Percentiles rank a stretch among this genome's conserved stretches.
These are phyloP conservation scores for Chironomus tentans DNA, from an alignment of 2,888 invertebrate species.

Conservation along the genomic window DNA sequence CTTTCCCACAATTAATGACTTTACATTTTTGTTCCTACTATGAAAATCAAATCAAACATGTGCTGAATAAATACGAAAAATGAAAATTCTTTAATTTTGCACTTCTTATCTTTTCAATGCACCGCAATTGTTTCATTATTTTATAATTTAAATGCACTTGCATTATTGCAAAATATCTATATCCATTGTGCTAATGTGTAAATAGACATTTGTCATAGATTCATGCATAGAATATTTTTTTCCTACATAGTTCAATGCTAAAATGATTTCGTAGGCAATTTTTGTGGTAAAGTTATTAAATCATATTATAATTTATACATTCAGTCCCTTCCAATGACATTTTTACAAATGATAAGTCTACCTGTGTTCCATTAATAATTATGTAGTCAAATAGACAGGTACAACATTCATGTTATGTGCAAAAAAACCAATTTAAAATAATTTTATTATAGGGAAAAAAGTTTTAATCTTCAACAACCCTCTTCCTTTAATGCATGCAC, in stretches of 20 bases:
- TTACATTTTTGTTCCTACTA: neutral
- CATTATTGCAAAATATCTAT: neutral
- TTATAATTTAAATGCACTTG: neutral
- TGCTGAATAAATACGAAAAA: neutral
- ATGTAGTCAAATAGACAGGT: too few relatives aligned
- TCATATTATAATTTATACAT: too few relatives aligned
- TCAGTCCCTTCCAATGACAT: too few relatives aligned
- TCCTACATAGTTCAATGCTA: neutral
- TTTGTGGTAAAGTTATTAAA: neutral
- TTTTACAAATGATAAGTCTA: neutral
- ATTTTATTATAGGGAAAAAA: neutral
- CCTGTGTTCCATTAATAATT: neutral
- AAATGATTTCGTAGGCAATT: neutral
- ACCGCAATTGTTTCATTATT: neutral
- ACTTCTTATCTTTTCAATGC: neutral
- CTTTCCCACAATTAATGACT: neutral
- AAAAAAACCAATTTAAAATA: neutral
- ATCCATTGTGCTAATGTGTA: constrained; percentile 5
- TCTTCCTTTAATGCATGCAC: too few relatives aligned
- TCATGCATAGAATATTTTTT: too few relatives aligned
- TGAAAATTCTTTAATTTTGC: neutral
- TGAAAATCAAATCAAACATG: neutral
- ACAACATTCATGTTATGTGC: neutral
- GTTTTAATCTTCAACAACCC: too few relatives aligned
- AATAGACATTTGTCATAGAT: neutral